Evolutionary conservation across 2,113 vertebrate genomes (phyloP), one percentile per base, ranked within the genome.

Genomic region (Potamarius usumacintae): DNA sequence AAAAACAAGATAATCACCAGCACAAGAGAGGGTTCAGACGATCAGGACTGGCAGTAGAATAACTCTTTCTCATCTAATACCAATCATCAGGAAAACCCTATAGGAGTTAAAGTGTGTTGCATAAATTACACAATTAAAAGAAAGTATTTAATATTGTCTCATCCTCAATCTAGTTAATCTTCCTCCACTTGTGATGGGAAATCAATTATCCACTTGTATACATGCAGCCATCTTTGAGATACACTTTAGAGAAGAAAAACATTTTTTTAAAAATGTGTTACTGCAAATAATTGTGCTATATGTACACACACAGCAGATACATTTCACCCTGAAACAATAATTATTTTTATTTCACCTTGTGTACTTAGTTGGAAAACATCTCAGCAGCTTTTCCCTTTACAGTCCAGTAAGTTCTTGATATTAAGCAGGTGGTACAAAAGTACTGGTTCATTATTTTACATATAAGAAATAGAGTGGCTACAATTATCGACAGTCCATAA

Each of bases 1-100:
- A 65, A 84, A 85, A 85, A 80, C 48, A 74, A 79, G 77, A 85
- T 71, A 83, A 89, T 89, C 60, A 85, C 84, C 60, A 48, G 53
- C 52, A 52, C 60, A 60, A 8, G 5, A 25, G 77, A 52, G 48
- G 42, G 4, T 83, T 67, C 50, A 9, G 57, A 67, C 14, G 17
- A 20, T 34, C 57, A 34, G 60, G 27, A 63, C 18, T 42, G 53
- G 78, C 65, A 57, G 53, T 20, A 82, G 55, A 65, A 17, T 55
- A 52, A 52, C 57, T 77, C 55, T 0, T 5, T 34, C 58, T 85
- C 22, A 80, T 30, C n/a, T 57, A 27, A 58, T 7, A 34, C 53
- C 69, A 85, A 55, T 71, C 55, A 63, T 34, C 50, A 77, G n/a
- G n/a, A 78, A 77, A 10, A 67, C 7, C 48, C 11, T 11, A 42